These are phyloP conservation scores for Apistogramma diplotaenia DNA, from an alignment of 2,113 vertebrate species.

Conservation along the genomic window DNA sequence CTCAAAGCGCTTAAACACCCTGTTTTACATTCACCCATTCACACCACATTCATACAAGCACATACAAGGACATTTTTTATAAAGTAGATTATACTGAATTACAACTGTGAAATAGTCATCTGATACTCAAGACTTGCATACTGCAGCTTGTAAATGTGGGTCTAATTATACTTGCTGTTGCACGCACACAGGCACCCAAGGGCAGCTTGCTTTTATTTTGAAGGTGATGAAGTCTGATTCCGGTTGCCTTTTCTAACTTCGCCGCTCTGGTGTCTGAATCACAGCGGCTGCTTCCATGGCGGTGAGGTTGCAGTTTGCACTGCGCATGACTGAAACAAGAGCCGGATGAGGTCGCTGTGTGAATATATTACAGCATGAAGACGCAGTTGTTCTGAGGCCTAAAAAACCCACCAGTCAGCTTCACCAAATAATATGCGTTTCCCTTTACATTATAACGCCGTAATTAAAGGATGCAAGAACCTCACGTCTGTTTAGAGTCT, in stretches of 20 bases:
- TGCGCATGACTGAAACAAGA: slow-evolving; percentile 72
- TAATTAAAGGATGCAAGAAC: not conserved
- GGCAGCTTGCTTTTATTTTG: slow-evolving; percentile 47
- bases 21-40: too few relatives aligned
- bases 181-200: too few relatives aligned
- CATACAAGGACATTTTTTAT: too few relatives aligned
- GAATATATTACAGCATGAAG: not conserved
- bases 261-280: not conserved
- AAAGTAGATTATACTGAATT: too few relatives aligned
- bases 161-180: too few relatives aligned
- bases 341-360: slow-evolving; percentile 54
- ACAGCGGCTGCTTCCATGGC: slow-evolving; percentile 15
- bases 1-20: too few relatives aligned
- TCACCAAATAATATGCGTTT: not conserved
- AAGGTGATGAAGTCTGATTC: not conserved
- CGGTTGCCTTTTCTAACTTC: not conserved
- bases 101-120: too few relatives aligned
- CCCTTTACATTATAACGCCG: not conserved
- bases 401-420: not conserved
- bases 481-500: too few relatives aligned
- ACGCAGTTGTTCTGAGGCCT: not conserved
- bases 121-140: too few relatives aligned
- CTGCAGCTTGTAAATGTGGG: too few relatives aligned
- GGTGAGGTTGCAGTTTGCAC: slow-evolving; percentile 53
- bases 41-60: too few relatives aligned